Evolutionary conservation across 2,888 invertebrate species (phyloP).

Genomic region (Callyntrura sp.): DNA sequence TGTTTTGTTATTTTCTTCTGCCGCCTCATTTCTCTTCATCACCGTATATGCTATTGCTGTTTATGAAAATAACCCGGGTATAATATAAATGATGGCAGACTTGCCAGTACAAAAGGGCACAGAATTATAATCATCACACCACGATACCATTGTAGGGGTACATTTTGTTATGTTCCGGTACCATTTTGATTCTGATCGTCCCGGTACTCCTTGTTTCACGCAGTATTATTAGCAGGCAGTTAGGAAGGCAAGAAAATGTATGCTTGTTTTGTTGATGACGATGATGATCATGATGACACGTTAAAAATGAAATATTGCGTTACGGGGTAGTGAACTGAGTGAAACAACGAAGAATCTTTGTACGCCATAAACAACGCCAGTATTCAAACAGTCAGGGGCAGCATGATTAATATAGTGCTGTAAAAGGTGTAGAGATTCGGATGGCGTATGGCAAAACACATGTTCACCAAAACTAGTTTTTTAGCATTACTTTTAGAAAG

Average conservation of each 20-base stretch:
- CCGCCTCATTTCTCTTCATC: conserved; percentile 15
- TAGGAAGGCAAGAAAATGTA: conserved; percentile 51
- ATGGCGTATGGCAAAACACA: conserved; percentile 26
- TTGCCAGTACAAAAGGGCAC: conserved; percentile 67
- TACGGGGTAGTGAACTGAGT: conserved; percentile 58
- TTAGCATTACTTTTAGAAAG: background rate
- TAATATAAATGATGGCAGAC: conserved; percentile 75
- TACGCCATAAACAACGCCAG: conserved; percentile 27
- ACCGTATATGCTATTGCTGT: background rate
- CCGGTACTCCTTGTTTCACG: background rate
- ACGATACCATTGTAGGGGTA: background rate
- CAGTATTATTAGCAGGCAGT: conserved; percentile 52
- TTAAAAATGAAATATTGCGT: conserved; percentile 75
- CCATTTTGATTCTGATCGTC: background rate
- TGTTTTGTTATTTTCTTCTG: background rate
- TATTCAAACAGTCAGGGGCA: no score
- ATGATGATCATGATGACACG: conserved; percentile 64
- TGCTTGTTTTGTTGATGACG: conserved; percentile 34
- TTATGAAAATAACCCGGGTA: conserved; percentile 60
- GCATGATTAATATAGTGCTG: conserved; percentile 46
- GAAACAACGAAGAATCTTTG: conserved; percentile 54
- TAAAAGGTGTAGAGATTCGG: background rate
- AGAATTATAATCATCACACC: conserved; percentile 10
- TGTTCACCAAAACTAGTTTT: background rate
- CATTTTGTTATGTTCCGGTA: background rate